Base-by-base conservation (phyloP, 2,797 vertebrate genomes). In the Ceryle rudis region DNA sequence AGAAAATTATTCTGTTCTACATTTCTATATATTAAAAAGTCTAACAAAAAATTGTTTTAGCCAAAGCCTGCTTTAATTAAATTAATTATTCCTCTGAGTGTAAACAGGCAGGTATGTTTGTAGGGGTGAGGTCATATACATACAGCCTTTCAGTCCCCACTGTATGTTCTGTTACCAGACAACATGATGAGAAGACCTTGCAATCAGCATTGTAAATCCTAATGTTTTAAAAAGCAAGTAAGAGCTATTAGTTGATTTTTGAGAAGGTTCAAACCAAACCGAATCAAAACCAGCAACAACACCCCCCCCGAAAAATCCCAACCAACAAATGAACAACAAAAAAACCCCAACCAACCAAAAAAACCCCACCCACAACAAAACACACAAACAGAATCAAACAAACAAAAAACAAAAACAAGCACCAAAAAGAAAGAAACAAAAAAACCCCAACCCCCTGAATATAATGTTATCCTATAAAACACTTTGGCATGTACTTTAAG, bases 121-220 rank as follows among this genome's bases (percentile, higher is more conserved):
- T 42, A 72, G 26, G 21, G 7, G 4, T 21, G 13, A 82, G 39
- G 31, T 9, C 25, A 33, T 47, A 33, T 10, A 22, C 0, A 0
- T 26, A 23, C 0, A 2, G 33, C 25, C 9, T 72, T 88, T 9
- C 37, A 54, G n/a, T 20, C 29, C 19, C 80, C 29, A 2, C 21
- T 66, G 0, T 41, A 9, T 21, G 5, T 62, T 91, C 64, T 35
- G 7, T 23, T 70, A 25, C 29, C 15, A 51, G 22, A 58, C 21
- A 37, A 31, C 11, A 9, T 2, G 10, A 10, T 25, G 52, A 64
- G 31, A 80, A 80, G 21, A 52, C 10, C 52, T n/a, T 25, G 58
- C 12, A 35, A 42, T n/a, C 33, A 57, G 8, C 21, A n/a, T 3
- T 46, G 37, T 67, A 70, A 92, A 61, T 62, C 10, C 28, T n/a